Conservation (phyloP, 2,888 invertebrate genomes). For the Drosophila borborema region DNA sequence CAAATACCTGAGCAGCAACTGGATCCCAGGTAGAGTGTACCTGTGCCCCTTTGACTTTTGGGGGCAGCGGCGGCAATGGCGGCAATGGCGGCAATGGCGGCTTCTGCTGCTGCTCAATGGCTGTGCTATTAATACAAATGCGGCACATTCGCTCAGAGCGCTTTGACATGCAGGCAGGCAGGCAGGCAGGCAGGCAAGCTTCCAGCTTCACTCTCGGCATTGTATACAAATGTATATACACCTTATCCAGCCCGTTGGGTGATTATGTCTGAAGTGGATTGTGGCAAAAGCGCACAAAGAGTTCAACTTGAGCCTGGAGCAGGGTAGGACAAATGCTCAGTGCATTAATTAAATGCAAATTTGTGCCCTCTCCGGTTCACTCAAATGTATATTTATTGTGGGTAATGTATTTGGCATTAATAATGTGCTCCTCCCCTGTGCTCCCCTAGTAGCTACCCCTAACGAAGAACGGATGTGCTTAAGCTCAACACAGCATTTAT, state of each 20-base stretch:
- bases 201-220: neutral
- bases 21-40: neutral
- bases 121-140: constrained; percentile 67
- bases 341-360: constrained; percentile 71
- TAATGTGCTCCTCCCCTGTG: neutral
- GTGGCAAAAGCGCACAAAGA: constrained; percentile 48
- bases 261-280: constrained; percentile 71
- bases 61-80: neutral
- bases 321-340: constrained; percentile 47
- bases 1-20: constrained; percentile 57
- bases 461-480: constrained; percentile 19
- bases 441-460: constrained; percentile 1
- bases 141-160: constrained; percentile 66
- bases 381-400: constrained; percentile 10
- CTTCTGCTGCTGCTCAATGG: constrained; percentile 5
- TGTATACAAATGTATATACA: constrained; percentile 7
- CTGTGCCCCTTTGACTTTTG: constrained; percentile 2
- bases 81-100: neutral
- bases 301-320: constrained; percentile 37
- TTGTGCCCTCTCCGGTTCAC: constrained; percentile 29
- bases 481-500: neutral
- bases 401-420: constrained; percentile 13
- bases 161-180: constrained; percentile 62
- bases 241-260: constrained; percentile 18
- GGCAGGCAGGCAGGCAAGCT: neutral